These are phyloP conservation scores for Plodia interpunctella DNA, from an alignment of 1,140 invertebrate genomes.

Conservation along the genomic window DNA sequence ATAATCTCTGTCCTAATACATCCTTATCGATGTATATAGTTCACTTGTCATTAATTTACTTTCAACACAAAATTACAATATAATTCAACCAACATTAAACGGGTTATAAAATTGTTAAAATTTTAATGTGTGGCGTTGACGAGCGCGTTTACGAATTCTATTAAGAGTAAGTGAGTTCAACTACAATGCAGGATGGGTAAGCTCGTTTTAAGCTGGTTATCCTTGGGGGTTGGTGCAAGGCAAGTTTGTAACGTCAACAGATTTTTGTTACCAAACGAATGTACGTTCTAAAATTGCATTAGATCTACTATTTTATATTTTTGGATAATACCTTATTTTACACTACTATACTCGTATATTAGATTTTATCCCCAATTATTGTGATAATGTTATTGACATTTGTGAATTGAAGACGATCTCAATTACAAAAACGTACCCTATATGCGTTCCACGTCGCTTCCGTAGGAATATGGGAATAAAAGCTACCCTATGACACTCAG, in stretches of 20 bases:
- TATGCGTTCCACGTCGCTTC: no score
- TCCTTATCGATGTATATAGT: no score
- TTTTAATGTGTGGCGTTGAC: background rate
- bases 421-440: no score
- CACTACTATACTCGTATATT: no score
- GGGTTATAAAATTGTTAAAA: constrained; percentile 5
- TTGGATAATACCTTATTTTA: no score
- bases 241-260: background rate
- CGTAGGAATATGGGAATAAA: no score
- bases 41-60: background rate
- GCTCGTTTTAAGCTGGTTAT: constrained; percentile 10
- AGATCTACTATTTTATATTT: no score
- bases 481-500: no score
- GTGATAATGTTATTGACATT: no score
- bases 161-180: constrained; percentile 9
- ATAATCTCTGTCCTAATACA: no score
- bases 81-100: background rate
- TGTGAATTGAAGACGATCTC: no score
- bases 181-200: constrained; percentile 12
- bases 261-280: background rate
- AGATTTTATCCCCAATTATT: no score
- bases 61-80: background rate
- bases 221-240: background rate
- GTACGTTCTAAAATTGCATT: background rate
- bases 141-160: constrained; percentile 7